phyloP scores from a whole-genome alignment of 2,113 vertebrate species.

The Nothoprocta perdicaria region DNA sequence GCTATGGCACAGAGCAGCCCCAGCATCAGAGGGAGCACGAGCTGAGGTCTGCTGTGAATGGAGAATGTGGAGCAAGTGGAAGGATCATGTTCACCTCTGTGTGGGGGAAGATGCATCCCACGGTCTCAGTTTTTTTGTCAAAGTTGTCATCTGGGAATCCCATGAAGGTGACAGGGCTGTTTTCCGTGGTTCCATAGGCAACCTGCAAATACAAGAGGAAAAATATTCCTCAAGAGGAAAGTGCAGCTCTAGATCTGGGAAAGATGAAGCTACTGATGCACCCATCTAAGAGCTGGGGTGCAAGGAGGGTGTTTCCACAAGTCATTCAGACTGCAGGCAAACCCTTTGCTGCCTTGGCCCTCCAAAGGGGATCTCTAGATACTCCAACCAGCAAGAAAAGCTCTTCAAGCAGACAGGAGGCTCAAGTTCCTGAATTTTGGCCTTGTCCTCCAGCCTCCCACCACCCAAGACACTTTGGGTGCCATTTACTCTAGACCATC shows the following conservation, averaged over 20 bases:
- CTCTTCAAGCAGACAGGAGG: not conserved
- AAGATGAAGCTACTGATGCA: not conserved
- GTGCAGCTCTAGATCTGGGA: not conserved
- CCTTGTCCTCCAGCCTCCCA: not conserved
- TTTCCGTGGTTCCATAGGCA: slow-evolving; percentile 94
- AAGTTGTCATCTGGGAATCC: slow-evolving; percentile 79
- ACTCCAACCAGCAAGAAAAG: not conserved
- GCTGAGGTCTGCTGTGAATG: not conserved
- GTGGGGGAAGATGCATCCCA: slow-evolving; percentile 86
- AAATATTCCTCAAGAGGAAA: not conserved
- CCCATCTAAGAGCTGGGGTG: rapidly evolving
- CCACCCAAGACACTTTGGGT: not conserved
- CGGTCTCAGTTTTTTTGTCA: slow-evolving; percentile 77
- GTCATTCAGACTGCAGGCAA: not conserved
- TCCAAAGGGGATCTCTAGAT: not conserved
- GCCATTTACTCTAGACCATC: not conserved
- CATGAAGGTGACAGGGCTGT: slow-evolving; percentile 93
- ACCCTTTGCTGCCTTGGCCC: not conserved
- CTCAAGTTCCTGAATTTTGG: not conserved
- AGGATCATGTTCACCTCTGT: slow-evolving; percentile 82
- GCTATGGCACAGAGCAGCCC: rapidly evolving
- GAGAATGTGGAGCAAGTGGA: not conserved
- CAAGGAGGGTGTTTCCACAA: not conserved
- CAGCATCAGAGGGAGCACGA: not conserved
- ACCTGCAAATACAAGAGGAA: slow-evolving; percentile 75